Percentiles rank a stretch among this genome's conserved stretches.
Evolutionary conservation across 92 coral and sea anemone genomes (phyloP).

Genomic region (Porites divaricata): DNA sequence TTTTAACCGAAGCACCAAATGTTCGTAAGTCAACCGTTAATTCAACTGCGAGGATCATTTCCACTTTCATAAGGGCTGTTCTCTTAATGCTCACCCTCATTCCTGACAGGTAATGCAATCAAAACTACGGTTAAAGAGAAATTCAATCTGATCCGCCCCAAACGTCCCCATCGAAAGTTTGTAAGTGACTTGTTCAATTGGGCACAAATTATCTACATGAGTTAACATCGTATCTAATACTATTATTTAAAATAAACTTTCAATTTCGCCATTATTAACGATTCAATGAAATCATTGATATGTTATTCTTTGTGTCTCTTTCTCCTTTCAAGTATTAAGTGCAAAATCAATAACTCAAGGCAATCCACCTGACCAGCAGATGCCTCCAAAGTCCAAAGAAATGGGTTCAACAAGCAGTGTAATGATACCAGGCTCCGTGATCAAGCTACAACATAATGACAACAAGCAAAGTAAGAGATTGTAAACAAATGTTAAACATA

Average conservation of each 20-base stretch:
- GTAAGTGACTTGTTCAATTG: too few species aligned
- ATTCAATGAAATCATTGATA: too few species aligned
- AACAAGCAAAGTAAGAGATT: slow-evolving; percentile 13
- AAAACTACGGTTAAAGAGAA: too few species aligned
- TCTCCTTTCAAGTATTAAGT: slow-evolving; percentile 48
- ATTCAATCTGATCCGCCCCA: too few species aligned
- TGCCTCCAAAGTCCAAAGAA: slow-evolving; percentile 30
- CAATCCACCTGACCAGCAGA: slow-evolving; percentile 50
- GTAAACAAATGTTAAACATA: too few species aligned
- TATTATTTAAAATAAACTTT: too few species aligned
- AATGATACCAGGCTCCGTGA: slow-evolving; percentile 58
- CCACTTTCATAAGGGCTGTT: not conserved
- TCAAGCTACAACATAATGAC: slow-evolving; percentile 31
- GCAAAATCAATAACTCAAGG: slow-evolving; percentile 38
- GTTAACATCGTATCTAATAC: too few species aligned
- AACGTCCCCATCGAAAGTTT: too few species aligned
- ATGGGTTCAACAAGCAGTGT: slow-evolving; percentile 49
- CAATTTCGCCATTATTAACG: too few species aligned
- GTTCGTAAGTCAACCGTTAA: slow-evolving; percentile 55
- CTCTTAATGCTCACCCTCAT: not conserved
- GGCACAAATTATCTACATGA: too few species aligned
- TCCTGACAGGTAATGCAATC: not conserved
- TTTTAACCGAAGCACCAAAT: slow-evolving; percentile 32
- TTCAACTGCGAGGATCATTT: not conserved
- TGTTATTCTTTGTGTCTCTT: not conserved